Conservation (phyloP, 2,888 invertebrate species). For the Hirudinaria manillensis region DNA sequence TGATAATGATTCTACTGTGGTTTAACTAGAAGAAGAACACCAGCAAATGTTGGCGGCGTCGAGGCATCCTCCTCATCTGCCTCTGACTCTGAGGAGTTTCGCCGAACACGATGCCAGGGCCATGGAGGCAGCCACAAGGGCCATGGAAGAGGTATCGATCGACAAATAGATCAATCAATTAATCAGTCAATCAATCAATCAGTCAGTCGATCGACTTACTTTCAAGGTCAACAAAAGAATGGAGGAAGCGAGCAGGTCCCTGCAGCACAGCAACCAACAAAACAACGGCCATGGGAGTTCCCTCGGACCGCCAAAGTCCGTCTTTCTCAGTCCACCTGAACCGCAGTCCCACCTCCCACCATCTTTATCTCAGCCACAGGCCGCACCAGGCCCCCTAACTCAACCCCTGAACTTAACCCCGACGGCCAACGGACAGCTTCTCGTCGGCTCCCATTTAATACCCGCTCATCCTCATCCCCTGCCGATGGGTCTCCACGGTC, state of each 20-base stretch:
- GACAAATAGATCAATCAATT: neutral
- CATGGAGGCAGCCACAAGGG: conserved; percentile 53
- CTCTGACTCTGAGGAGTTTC: conserved; percentile 40
- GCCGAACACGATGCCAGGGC: conserved; percentile 51
- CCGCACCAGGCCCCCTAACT: neutral
- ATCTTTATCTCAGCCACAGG: neutral
- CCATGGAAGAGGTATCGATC: conserved; percentile 52
- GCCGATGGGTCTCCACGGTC: conserved; percentile 18
- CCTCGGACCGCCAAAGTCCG: neutral
- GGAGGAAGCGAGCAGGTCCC: conserved; percentile 26
- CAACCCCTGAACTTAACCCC: neutral
- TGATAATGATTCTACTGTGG: conserved; percentile 13
- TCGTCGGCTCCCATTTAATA: conserved; percentile 7
- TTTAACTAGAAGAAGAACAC: conserved; percentile 3
- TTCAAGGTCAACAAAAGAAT: conserved; percentile 30
- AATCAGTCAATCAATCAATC: neutral
- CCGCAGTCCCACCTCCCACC: neutral
- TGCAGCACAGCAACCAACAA: too few relatives aligned
- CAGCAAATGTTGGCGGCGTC: conserved; percentile 17
- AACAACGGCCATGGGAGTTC: conserved; percentile 11
- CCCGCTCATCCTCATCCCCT: conserved; percentile 5
- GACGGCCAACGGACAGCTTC: conserved; percentile 1
- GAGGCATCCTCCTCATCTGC: conserved; percentile 17
- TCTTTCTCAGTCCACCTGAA: conserved; percentile 25
- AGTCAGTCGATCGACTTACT: neutral